Evolutionary conservation across 2,797 vertebrate genomes (phyloP).

Genomic region (Anableps anableps): DNA sequence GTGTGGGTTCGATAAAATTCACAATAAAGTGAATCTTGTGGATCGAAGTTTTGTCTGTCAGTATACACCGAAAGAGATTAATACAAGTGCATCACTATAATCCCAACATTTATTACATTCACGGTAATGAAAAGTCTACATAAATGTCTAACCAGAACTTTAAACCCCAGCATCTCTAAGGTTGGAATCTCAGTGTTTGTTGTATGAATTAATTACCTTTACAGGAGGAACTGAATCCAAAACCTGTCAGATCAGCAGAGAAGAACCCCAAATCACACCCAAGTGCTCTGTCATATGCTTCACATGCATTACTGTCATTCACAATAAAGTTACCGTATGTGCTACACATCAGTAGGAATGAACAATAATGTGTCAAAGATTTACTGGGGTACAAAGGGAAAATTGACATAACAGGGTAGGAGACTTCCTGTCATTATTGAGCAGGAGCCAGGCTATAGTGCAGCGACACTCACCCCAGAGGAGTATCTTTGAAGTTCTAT

Average conservation of each 20-base stretch:
- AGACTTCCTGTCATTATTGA: conserved; percentile 40
- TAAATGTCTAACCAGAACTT: conserved; percentile 1
- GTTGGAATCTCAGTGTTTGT: neutral
- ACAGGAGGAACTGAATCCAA: conserved; percentile 36
- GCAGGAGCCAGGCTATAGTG: conserved; percentile 32
- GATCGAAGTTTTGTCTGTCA: neutral
- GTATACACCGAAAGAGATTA: neutral
- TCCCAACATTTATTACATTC: neutral
- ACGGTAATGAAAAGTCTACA: neutral
- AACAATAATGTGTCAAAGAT: conserved; percentile 25
- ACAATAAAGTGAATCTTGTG: neutral
- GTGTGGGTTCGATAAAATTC: neutral
- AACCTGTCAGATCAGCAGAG: conserved; percentile 45
- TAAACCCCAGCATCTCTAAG: neutral
- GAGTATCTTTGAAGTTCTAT: conserved; percentile 64
- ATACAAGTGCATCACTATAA: neutral
- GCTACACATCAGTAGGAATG: conserved; percentile 1
- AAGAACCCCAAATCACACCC: conserved; percentile 44
- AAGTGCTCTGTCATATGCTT: conserved; percentile 43
- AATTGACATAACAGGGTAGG: neutral
- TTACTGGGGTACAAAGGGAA: neutral
- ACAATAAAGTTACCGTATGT: conserved; percentile 19
- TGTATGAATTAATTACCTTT: conserved; percentile 19
- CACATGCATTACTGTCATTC: conserved; percentile 36
- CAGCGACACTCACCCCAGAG: conserved; percentile 46